Conservation (phyloP, 1,140 invertebrate genomes). For the Drosophila biarmipes region DNA sequence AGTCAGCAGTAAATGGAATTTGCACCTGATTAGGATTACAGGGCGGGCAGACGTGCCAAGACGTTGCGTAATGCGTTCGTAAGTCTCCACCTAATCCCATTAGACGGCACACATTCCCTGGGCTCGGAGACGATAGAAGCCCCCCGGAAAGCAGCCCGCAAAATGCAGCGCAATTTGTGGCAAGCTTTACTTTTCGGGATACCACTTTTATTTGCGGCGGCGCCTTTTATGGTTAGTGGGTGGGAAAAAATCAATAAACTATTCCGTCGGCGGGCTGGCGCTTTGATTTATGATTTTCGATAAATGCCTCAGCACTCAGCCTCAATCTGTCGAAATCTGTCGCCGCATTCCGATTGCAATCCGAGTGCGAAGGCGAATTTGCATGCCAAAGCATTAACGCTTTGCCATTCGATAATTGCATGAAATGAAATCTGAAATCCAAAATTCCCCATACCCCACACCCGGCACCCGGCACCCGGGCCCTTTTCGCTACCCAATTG, state of each 20-base stretch:
- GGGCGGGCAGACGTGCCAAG: slow-evolving; percentile 43
- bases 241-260: slow-evolving; percentile 40
- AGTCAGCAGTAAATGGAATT: slow-evolving; percentile 72
- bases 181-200: neutral
- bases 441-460: slow-evolving; percentile 28
- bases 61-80: slow-evolving; percentile 67
- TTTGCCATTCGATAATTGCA: slow-evolving; percentile 72
- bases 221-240: slow-evolving; percentile 33
- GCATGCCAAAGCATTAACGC: slow-evolving; percentile 78
- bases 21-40: slow-evolving; percentile 66
- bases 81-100: slow-evolving; percentile 73
- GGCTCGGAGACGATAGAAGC: slow-evolving; percentile 11
- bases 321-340: slow-evolving; percentile 38
- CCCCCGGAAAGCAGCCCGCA: slow-evolving; percentile 21
- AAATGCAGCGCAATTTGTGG: slow-evolving; percentile 67
- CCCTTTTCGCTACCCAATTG: slow-evolving; percentile 26
- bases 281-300: slow-evolving; percentile 53
- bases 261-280: slow-evolving; percentile 41
- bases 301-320: slow-evolving; percentile 45
- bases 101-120: slow-evolving; percentile 26
- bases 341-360: slow-evolving; percentile 58
- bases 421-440: slow-evolving; percentile 62
- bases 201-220: slow-evolving; percentile 22
- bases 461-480: too few species aligned
- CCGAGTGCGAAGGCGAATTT: slow-evolving; percentile 49